Percentiles rank a stretch among this genome's conserved stretches.
phyloP scores from a whole-genome alignment of 2,888 invertebrate species.

The Lysandra bellargus region DNA sequence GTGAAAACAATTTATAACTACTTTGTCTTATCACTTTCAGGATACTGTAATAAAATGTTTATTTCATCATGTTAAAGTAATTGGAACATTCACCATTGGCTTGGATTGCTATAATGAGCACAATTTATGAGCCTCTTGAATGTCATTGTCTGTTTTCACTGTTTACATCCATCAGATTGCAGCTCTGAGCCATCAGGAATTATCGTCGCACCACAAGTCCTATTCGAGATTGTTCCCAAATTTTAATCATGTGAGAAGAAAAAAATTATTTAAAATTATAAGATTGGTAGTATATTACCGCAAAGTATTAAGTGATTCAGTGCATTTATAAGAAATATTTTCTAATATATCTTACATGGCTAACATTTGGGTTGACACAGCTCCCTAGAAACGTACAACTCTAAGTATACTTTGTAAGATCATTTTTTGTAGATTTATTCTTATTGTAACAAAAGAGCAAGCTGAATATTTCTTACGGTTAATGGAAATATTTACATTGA shows the following conservation, averaged over 20 bases:
- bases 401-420: conserved; percentile 76
- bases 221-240: conserved; percentile 64
- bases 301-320: conserved; percentile 52
- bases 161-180: conserved; percentile 41
- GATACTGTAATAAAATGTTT: background rate
- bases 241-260: conserved; percentile 65
- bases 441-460: conserved; percentile 41
- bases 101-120: background rate
- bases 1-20: background rate
- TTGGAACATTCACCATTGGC: background rate
- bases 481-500: background rate
- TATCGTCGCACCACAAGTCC: conserved; percentile 72
- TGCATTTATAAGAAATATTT: conserved; percentile 63
- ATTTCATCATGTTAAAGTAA: background rate
- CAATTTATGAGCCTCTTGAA: background rate
- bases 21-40: background rate
- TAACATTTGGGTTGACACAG: conserved; percentile 69
- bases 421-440: conserved; percentile 72
- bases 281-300: conserved; percentile 49
- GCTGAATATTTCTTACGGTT: conserved; percentile 24
- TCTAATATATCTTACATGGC: conserved; percentile 57
- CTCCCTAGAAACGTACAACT: conserved; percentile 77
- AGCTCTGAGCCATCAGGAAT: conserved; percentile 54
- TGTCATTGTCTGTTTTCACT: background rate
- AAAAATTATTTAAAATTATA: conserved; percentile 48